Percentiles rank a stretch among this genome's conserved stretches.
phyloP scores from a whole-genome alignment of 2,113 vertebrate genomes.

The Amphiprion percula region DNA sequence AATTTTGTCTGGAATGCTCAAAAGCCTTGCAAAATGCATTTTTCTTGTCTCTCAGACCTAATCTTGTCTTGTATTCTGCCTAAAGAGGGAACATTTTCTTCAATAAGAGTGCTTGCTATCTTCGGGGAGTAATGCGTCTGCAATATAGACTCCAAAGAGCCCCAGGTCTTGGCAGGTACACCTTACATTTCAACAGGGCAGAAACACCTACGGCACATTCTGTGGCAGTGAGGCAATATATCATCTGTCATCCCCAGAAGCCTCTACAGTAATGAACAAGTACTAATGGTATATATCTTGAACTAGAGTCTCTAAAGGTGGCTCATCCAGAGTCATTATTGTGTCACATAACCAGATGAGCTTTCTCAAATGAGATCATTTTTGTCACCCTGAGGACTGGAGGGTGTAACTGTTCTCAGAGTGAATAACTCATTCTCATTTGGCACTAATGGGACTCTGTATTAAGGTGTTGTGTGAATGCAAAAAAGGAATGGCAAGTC shows the following conservation, averaged over 20 bases:
- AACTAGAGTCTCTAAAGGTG: constrained; percentile 70
- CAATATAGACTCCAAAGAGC: constrained; percentile 56
- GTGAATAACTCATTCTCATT: constrained; percentile 74
- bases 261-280: constrained; percentile 75
- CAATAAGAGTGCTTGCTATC: constrained; percentile 38
- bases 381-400: constrained; percentile 70
- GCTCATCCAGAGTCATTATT: constrained; percentile 75
- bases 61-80: constrained; percentile 57
- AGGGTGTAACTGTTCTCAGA: constrained; percentile 64
- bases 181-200: constrained; percentile 61
- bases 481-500: constrained; percentile 62
- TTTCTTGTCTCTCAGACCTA: constrained; percentile 57
- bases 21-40: constrained; percentile 59
- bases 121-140: constrained; percentile 66
- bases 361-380: constrained; percentile 74
- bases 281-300: constrained; percentile 74
- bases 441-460: constrained; percentile 68
- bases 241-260: constrained; percentile 70
- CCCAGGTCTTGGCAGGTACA: constrained; percentile 64
- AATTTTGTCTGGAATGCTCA: constrained; percentile 56
- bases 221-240: constrained; percentile 53
- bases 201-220: constrained; percentile 60
- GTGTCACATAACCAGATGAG: constrained; percentile 75
- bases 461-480: constrained; percentile 72
- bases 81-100: constrained; percentile 58